phyloP scores from a whole-genome alignment of 1,140 invertebrate genomes.

The honey bee (Apis mellifera) region DNA sequence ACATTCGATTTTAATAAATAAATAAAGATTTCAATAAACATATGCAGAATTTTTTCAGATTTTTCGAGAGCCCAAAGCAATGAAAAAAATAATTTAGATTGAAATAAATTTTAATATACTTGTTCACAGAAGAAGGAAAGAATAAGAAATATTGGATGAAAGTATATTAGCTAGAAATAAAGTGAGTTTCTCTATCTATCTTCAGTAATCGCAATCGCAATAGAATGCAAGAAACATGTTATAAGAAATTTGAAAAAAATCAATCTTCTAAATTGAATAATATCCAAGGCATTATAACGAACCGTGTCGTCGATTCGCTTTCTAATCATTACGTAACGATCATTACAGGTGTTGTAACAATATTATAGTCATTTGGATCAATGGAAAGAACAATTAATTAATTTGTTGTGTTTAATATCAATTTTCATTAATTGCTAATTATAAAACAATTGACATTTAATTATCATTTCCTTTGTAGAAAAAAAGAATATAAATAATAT shows the following conservation, averaged over 20 bases:
- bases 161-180: too few species aligned
- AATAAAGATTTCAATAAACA: too few species aligned
- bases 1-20: too few species aligned
- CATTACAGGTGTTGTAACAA: conserved; percentile 21
- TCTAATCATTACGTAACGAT: conserved; percentile 60
- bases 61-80: too few species aligned
- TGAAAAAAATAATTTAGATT: too few species aligned
- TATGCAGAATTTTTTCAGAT: too few species aligned
- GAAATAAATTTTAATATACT: too few species aligned
- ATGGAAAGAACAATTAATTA: background rate
- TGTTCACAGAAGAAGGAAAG: too few species aligned
- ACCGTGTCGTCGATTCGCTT: conserved; percentile 56
- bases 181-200: too few species aligned
- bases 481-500: background rate
- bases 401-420: background rate
- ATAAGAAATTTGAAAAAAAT: background rate
- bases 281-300: conserved; percentile 30
- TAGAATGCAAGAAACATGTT: background rate
- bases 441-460: background rate
- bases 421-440: background rate
- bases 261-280: background rate
- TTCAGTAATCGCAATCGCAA: too few species aligned
- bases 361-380: conserved; percentile 1
- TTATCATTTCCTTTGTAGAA: background rate
- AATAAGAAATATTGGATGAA: too few species aligned